Evolutionary conservation across 2,797 vertebrate species (phyloP), one percentile per base, ranked within the genome.

Genomic region (Lithobates sylvaticus): DNA sequence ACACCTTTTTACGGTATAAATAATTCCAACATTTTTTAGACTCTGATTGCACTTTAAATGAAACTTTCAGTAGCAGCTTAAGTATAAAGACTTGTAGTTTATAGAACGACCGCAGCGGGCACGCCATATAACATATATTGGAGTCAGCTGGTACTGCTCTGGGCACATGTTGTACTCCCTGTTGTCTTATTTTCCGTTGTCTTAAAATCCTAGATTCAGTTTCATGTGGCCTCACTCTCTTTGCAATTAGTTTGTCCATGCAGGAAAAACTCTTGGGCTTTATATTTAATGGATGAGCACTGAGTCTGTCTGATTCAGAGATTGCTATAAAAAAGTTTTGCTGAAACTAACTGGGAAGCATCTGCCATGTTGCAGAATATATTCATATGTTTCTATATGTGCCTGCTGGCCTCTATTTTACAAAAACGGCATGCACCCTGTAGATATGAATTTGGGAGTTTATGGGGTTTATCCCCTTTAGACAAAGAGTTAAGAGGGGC

Each of bases 71-170:
- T n/a, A 84, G 82, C 68, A 71, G 73, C 64, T 77, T 84, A 77
- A 77, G 82, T 77, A 70, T 84, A 70, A 84, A 77, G 44, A 21
- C 21, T 68, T 83, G 72, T 76, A 76, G 65, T 70, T 76, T 69
- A 34, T 21, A 65, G 47, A 74, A 13, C 2, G 47, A 29, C 16
- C 23, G 21, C 26, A 80, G 29, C 12, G 34, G 23, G 65, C 7
- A 2, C 15, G 5, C 23, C 61, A 34, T 8, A 26, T 36, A 50
- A 54, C 39, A 29, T 68, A 54, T 68, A 54, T 34, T 67, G 39
- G 50, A 32, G 67, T 54, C 29, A 58, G 23, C 26, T 16, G 39
- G 13, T 16, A 8, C 23, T 18, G 27, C 12, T 58, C 58, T 27
- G 44, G 29, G 23, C 67, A n/a, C 32, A 70, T 54, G 26, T 47